A percentile compares a stretch with the other conserved stretches of the same genome.
These are phyloP conservation scores for Plusia festucae DNA, from an alignment of 2,888 invertebrate species.

Conservation along the genomic window DNA sequence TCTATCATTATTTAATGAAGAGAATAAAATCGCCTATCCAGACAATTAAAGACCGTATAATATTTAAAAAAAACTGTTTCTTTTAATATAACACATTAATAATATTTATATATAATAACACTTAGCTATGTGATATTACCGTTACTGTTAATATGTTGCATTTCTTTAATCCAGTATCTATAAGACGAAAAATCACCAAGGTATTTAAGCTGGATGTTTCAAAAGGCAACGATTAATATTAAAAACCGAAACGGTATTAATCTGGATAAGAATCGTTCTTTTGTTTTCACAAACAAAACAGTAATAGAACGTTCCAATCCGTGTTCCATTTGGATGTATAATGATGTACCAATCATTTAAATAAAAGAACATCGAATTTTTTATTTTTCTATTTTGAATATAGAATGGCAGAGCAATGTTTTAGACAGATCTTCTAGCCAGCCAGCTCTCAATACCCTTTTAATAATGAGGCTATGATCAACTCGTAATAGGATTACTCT, in stretches of 20 bases:
- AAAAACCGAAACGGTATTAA: neutral
- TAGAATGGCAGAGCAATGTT: slow-evolving; percentile 27
- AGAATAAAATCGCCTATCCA: no score
- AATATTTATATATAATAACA: no score
- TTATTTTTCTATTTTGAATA: slow-evolving; percentile 17
- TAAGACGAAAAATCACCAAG: no score
- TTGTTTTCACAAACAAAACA: neutral
- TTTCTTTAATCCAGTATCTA: no score
- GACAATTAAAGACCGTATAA: no score
- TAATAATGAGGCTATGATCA: slow-evolving; percentile 22
- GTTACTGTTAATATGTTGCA: no score
- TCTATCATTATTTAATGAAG: no score
- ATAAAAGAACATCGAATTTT: neutral
- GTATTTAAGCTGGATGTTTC: neutral
- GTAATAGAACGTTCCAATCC: neutral
- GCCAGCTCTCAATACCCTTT: slow-evolving; percentile 13
- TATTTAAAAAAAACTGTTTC: no score
- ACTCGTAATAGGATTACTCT: slow-evolving; percentile 25
- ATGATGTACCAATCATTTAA: neutral
- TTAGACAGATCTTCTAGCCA: slow-evolving; percentile 34
- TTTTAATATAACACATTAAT: no score
- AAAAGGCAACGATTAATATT: neutral
- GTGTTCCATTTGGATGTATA: neutral
- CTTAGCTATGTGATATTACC: no score
- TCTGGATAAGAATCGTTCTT: neutral